phyloP scores from a whole-genome alignment of 2,113 vertebrate genomes.

The Perca schrenkii region DNA sequence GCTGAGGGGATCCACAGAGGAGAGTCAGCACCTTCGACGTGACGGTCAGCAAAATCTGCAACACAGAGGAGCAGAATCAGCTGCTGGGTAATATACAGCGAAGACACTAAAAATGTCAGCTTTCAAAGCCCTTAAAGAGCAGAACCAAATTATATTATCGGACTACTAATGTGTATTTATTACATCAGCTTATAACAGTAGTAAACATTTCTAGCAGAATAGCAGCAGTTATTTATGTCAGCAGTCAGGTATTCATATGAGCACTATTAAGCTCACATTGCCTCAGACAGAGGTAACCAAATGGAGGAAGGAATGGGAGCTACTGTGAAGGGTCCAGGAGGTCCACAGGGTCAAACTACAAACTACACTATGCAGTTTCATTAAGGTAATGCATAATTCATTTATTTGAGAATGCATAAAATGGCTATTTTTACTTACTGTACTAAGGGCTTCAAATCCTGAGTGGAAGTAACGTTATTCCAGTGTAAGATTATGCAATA shows the following conservation, averaged over 20 bases:
- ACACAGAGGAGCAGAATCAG: not conserved
- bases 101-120: not conserved
- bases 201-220: not conserved
- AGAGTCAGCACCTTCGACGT: conserved; percentile 27
- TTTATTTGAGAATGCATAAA: not conserved
- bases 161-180: not conserved
- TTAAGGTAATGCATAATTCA: not conserved
- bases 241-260: not conserved
- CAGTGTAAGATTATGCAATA: not conserved
- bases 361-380: not conserved
- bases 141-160: not conserved
- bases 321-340: not conserved
- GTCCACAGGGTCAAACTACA: not conserved
- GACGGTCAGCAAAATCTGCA: conserved; percentile 36
- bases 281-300: not conserved
- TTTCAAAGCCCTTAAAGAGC: not conserved
- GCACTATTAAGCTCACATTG: not conserved
- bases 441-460: not conserved
- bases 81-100: not conserved
- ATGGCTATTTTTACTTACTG: not conserved
- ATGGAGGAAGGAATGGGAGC: not conserved
- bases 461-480: not conserved
- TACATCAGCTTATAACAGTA: not conserved
- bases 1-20: conserved; percentile 5
- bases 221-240: conserved; percentile 1